phyloP scores from a whole-genome alignment of 1,140 invertebrate species.

The Penaeus chinensis region DNA sequence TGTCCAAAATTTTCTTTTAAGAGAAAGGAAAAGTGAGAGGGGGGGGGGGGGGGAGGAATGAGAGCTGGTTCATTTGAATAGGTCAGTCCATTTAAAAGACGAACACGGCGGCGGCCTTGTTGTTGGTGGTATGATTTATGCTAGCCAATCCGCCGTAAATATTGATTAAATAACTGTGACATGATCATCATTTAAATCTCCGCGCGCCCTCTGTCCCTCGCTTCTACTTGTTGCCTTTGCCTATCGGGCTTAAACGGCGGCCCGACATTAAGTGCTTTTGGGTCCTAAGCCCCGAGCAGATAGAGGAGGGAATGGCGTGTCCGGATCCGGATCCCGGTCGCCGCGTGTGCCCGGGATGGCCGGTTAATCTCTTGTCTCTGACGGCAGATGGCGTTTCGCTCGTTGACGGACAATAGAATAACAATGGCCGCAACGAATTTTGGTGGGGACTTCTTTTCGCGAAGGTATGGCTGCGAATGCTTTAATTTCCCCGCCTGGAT shows the following conservation, averaged over 20 bases:
- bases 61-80: slow-evolving; percentile 59
- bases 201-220: slow-evolving; percentile 52
- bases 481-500: too few species aligned
- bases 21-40: slow-evolving; percentile 2
- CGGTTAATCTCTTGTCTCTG: slow-evolving; percentile 48
- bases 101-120: slow-evolving; percentile 53
- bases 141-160: slow-evolving; percentile 63
- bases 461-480: background rate
- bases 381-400: slow-evolving; percentile 63
- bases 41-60: background rate
- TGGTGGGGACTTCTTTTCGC: slow-evolving; percentile 62
- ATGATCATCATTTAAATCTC: slow-evolving; percentile 65
- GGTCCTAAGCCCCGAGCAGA: background rate
- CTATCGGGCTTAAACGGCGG: background rate
- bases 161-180: slow-evolving; percentile 65
- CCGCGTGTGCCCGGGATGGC: slow-evolving; percentile 51
- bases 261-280: background rate
- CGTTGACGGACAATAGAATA: slow-evolving; percentile 63
- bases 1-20: background rate
- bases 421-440: slow-evolving; percentile 63
- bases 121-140: slow-evolving; percentile 63
- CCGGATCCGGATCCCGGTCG: background rate
- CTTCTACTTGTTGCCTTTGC: slow-evolving; percentile 52
- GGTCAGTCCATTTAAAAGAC: slow-evolving; percentile 55
- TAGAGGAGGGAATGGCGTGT: slow-evolving; percentile 6